Base-by-base conservation (phyloP, 1,140 invertebrate genomes). In the Pseudoatta argentina region DNA sequence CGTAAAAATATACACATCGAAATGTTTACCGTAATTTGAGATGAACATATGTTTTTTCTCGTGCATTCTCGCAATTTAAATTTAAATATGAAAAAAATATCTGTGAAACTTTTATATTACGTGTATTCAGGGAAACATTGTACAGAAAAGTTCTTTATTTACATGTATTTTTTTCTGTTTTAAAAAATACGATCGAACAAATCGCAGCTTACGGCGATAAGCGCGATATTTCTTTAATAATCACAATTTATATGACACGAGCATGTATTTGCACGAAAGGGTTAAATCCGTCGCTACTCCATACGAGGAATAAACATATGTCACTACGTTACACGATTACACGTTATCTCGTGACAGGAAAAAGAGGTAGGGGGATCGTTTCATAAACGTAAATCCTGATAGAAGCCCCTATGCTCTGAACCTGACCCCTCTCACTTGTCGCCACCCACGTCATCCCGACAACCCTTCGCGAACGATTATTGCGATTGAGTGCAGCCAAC, bases 401-500 rank as follows among this genome's bases (percentile, higher is more conserved):
- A 34, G 79, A 83, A 73, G 55, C 27, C 79, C 34, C 55, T 24
- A n/a, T 44, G 30, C 48, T 59, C 34, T 7, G 39, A 73, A 59
- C 55, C 67, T 51, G 79, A 72, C 55, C 79, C 67, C 67, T 55
- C 64, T 39, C 66, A 55, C 55, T 61, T 82, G 79, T 82, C 79
- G 79, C 39, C 79, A 59, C 79, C 61, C 61, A 55, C 61, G 48
- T 67, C 76, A 53, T 24, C 34, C 7, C 51, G 16, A 24, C 71
- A 24, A 73, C 71, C 63, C 51, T 75, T 39, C 39, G 67, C 64
- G 39, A 44, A 57, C 77, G 51, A 55, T 83, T 83, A 83, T 83
- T 83, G 79, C 79, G 79, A 83, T 83, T 83, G 79, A 83, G 69
- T 83, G 69, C 69, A 18, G 69, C 55, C 79, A 63, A 83, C 79